These are phyloP conservation scores for Sebastiscus albofasciatus DNA, from an alignment of 2,797 vertebrate species.

Conservation along the genomic window DNA sequence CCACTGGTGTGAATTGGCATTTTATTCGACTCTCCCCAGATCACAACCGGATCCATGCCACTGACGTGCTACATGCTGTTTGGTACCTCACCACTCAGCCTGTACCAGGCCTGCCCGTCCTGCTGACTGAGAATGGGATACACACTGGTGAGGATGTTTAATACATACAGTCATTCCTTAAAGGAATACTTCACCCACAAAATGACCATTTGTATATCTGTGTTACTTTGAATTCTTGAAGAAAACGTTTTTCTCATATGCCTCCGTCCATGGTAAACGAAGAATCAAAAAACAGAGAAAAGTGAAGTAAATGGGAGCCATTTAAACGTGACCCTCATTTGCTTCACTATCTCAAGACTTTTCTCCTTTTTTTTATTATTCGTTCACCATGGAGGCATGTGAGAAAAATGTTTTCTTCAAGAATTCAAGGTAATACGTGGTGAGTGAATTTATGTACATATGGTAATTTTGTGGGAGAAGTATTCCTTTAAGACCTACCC, in stretches of 20 bases:
- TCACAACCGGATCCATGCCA: conserved; percentile 97
- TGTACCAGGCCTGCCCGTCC: conserved; percentile 89
- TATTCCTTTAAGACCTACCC: no score
- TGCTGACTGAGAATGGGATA: conserved; percentile 86
- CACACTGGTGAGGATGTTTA: conserved; percentile 85
- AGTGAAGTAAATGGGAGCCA: no score
- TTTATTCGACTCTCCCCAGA: conserved; percentile 78
- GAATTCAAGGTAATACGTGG: no score
- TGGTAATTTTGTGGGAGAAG: no score
- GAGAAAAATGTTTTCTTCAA: no score
- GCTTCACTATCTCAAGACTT: no score
- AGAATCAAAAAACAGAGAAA: no score
- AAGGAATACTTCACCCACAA: not conserved
- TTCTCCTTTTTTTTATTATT: no score
- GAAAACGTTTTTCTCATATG: not conserved
- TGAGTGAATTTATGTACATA: no score
- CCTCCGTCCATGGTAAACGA: not conserved
- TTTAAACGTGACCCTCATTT: no score
- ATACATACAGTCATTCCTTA: not conserved
- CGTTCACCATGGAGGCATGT: no score
- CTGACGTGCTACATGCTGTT: conserved; percentile 96
- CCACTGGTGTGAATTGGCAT: not conserved
- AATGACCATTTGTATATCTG: not conserved
- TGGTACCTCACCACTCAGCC: conserved; percentile 98
- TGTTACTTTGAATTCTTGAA: not conserved